phyloP scores from a whole-genome alignment of 2,113 vertebrate species.

The Etheostoma cragini region DNA sequence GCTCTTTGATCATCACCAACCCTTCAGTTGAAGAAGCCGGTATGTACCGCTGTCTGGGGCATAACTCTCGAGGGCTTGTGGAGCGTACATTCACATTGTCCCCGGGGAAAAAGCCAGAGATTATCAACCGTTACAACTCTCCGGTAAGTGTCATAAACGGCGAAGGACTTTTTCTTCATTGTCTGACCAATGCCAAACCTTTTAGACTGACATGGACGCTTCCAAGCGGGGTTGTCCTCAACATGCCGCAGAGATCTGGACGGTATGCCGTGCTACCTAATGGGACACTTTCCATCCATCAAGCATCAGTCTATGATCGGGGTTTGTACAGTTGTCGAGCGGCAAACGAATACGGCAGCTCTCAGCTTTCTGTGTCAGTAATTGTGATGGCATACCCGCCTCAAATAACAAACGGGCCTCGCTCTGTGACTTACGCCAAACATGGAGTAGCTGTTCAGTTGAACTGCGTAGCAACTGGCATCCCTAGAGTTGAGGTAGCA shows the following conservation, averaged over 20 bases:
- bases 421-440: slow-evolving; percentile 86
- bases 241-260: slow-evolving; percentile 84
- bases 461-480: slow-evolving; percentile 87
- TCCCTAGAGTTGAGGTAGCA: slow-evolving; percentile 87
- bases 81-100: slow-evolving; percentile 86
- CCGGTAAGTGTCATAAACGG: slow-evolving; percentile 88
- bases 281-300: slow-evolving; percentile 87
- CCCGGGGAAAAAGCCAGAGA: slow-evolving; percentile 85
- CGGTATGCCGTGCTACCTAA: slow-evolving; percentile 87
- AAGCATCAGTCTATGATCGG: slow-evolving; percentile 89
- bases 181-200: slow-evolving; percentile 73
- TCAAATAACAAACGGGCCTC: slow-evolving; percentile 88
- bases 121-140: slow-evolving; percentile 82
- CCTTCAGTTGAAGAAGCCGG: slow-evolving; percentile 86
- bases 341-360: slow-evolving; percentile 84
- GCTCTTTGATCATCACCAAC: slow-evolving; percentile 86
- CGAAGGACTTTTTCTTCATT: slow-evolving; percentile 88
- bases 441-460: slow-evolving; percentile 89
- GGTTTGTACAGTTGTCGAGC: slow-evolving; percentile 89
- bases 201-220: slow-evolving; percentile 87
- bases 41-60: slow-evolving; percentile 88
- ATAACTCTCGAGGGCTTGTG: slow-evolving; percentile 79
- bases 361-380: slow-evolving; percentile 83
- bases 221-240: slow-evolving; percentile 86
- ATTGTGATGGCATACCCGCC: slow-evolving; percentile 90